Conservation (phyloP, 2,888 invertebrate genomes). For the Timandra comae region DNA sequence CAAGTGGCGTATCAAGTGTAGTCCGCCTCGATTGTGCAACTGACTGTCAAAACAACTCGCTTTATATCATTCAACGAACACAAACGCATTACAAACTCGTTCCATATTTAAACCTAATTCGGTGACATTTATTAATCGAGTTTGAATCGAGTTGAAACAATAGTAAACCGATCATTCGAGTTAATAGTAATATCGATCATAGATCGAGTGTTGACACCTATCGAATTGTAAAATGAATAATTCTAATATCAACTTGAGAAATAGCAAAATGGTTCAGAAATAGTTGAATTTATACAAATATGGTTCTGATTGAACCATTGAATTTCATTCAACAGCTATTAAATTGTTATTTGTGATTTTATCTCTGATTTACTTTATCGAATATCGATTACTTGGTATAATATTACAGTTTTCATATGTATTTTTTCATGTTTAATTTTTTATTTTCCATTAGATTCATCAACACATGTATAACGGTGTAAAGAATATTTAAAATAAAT, state of each 20-base stretch:
- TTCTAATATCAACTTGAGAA: conserved; percentile 5
- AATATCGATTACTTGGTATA: no score
- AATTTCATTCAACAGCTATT: conserved; percentile 9
- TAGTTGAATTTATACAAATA: conserved; percentile 13
- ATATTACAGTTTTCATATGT: no score
- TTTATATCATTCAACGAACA: not conserved
- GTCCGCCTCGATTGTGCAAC: conserved; percentile 12
- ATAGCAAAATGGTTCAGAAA: not conserved
- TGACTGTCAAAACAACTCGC: conserved; percentile 12
- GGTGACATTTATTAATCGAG: conserved; percentile 2
- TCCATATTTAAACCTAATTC: conserved; percentile 5
- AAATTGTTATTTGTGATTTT: no score
- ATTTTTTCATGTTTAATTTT: no score
- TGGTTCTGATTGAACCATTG: conserved; percentile 13
- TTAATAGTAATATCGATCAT: conserved; percentile 35
- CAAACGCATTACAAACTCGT: not conserved
- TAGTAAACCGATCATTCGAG: conserved; percentile 25
- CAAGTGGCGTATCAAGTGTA: conserved; percentile 12
- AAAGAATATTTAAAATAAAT: no score
- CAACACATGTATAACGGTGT: no score
- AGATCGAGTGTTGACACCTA: conserved; percentile 32
- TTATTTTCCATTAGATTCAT: no score
- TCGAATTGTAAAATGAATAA: conserved; percentile 11
- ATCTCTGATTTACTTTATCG: no score
- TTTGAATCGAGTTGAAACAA: conserved; percentile 5